Base-by-base conservation (phyloP, 1,140 invertebrate species). In the Euborellia annulipes region DNA sequence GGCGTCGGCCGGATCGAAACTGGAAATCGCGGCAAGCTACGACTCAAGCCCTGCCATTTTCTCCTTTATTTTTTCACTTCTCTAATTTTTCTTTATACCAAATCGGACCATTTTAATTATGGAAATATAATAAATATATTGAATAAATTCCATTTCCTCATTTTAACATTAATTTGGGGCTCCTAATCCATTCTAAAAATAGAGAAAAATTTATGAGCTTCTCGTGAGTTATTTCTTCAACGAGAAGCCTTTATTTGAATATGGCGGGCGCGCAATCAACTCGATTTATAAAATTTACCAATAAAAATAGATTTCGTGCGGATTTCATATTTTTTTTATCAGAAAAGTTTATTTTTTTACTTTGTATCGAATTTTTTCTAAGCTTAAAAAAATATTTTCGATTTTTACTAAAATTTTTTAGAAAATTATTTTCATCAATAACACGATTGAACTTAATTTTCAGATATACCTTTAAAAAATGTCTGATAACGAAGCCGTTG, bases 401-500 rank as follows among this genome's bases (percentile, higher is more conserved):
- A n/a, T n/a, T n/a, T n/a, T n/a, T n/a, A n/a, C n/a, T n/a, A n/a
- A n/a, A n/a, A n/a, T n/a, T n/a, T n/a, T n/a, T n/a, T n/a, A n/a
- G n/a, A n/a, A n/a, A n/a, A n/a, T n/a, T n/a, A n/a, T n/a, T n/a
- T n/a, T n/a, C n/a, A n/a, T n/a, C n/a, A n/a, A n/a, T n/a, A n/a
- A n/a, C n/a, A n/a, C n/a, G n/a, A n/a, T n/a, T n/a, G n/a, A n/a
- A n/a, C n/a, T n/a, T n/a, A 21, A 22, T 23, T 20, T 34, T 46
- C 30, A 46, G 34, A 23, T n/a, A 27, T 36, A 37, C 14, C 18
- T 11, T 16, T 34, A 32, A 43, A 27, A 17, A 7, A 67, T 67
- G 65, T 66, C 65, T 27, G 65, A 67, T 54, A 64, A 66, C 18
- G 63, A 62, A 56, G 62, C 64, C 37, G 53, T 62, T 44, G 60